Percentiles rank a stretch among this genome's conserved stretches.
Evolutionary conservation across 2,888 invertebrate genomes (phyloP).

Genomic region (Ischnus inquisitorius): DNA sequence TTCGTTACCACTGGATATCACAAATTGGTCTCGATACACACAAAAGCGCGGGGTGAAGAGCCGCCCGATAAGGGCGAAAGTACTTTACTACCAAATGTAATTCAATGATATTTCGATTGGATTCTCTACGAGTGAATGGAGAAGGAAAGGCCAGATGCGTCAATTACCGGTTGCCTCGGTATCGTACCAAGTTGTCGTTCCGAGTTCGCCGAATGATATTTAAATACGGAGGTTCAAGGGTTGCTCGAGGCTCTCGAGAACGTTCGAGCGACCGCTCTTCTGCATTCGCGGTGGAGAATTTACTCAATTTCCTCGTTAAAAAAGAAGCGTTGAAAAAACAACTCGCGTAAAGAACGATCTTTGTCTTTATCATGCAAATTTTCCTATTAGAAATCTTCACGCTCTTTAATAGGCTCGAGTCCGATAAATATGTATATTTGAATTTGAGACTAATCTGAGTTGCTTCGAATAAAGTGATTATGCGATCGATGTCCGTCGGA

Average conservation of each 20-base stretch:
- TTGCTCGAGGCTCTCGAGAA: background rate
- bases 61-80: background rate
- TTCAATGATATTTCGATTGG: constrained; percentile 14
- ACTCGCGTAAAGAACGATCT: too few species aligned
- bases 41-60: background rate
- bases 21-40: constrained; percentile 10
- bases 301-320: background rate
- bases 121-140: background rate
- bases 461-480: background rate
- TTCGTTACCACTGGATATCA: constrained; percentile 34
- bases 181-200: background rate
- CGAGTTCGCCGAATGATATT: background rate
- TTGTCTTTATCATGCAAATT: background rate
- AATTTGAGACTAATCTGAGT: background rate
- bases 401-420: background rate
- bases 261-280: background rate
- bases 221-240: background rate
- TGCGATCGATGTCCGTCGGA: background rate
- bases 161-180: background rate
- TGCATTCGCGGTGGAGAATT: background rate
- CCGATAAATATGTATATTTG: background rate
- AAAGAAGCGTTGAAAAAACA: too few species aligned
- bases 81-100: constrained; percentile 1
- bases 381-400: background rate
- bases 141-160: background rate